phyloP scores from a whole-genome alignment of 37 sponge, comb jelly and placozoan genomes.

The Aplysina aerophoba region DNA sequence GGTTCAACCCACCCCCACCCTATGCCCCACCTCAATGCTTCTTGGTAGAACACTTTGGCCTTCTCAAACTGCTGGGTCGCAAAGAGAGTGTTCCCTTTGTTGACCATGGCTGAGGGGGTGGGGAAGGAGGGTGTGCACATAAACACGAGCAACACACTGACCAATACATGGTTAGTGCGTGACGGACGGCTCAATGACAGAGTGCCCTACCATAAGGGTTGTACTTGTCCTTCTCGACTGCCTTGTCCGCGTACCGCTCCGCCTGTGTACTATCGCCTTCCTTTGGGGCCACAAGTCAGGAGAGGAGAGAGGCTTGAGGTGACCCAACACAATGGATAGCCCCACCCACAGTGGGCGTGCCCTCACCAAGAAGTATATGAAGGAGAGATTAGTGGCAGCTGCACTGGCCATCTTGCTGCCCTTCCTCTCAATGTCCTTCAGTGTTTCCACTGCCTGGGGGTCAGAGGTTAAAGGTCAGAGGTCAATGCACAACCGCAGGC shows the following conservation, averaged over 20 bases:
- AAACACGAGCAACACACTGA: too few species aligned
- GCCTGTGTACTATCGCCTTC: slow-evolving; percentile 81
- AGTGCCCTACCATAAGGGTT: slow-evolving; percentile 75
- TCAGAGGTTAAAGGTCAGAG: too few species aligned
- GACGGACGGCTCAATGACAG: neutral
- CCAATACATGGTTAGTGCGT: too few species aligned
- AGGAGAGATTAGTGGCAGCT: slow-evolving; percentile 95
- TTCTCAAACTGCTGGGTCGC: slow-evolving; percentile 65
- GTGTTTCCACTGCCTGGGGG: slow-evolving; percentile 89
- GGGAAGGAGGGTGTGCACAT: neutral
- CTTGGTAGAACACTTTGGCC: slow-evolving; percentile 86
- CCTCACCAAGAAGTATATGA: slow-evolving; percentile 82
- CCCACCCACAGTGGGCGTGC: neutral
- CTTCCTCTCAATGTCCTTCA: slow-evolving; percentile 92
- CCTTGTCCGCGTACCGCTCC: slow-evolving; percentile 90
- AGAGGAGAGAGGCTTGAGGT: neutral
- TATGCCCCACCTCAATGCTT: slow-evolving; percentile 61
- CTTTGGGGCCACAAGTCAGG: slow-evolving; percentile 13
- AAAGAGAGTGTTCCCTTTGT: slow-evolving; percentile 90
- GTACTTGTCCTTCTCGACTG: slow-evolving; percentile 86
- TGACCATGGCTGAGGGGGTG: slow-evolving; percentile 78
- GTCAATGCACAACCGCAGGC: neutral
- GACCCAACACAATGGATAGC: neutral
- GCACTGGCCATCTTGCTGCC: slow-evolving; percentile 94
- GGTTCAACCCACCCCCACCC: neutral